Evolutionary conservation across 2,797 vertebrate species (phyloP).

Genomic region (Helostoma temminkii): DNA sequence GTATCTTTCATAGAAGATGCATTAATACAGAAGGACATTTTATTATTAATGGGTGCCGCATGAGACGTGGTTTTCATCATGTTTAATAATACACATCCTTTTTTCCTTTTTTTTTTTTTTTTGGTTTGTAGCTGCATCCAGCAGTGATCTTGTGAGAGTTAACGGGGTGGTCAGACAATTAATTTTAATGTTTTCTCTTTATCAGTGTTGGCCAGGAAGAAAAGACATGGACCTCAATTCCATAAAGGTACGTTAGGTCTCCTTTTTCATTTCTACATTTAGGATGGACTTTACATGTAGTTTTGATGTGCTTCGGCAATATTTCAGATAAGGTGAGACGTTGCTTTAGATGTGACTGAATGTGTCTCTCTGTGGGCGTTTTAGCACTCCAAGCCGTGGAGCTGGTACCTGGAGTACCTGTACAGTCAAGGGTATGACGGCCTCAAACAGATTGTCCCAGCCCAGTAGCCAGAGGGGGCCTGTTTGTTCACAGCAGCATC

Average conservation of each 20-base stretch:
- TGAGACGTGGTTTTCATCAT: slow-evolving; percentile 70
- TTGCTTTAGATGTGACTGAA: slow-evolving; percentile 6
- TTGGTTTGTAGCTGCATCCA: slow-evolving; percentile 59
- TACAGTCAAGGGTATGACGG: slow-evolving; percentile 88
- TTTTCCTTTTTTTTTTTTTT: too few relatives aligned
- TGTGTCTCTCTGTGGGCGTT: slow-evolving; percentile 39
- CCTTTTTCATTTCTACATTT: slow-evolving; percentile 38
- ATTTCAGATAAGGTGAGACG: slow-evolving; percentile 20
- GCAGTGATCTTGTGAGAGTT: slow-evolving; percentile 60
- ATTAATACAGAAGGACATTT: slow-evolving; percentile 80
- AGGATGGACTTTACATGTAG: slow-evolving; percentile 38
- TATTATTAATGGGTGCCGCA: slow-evolving; percentile 78
- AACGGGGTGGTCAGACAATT: slow-evolving; percentile 51
- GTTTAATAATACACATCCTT: slow-evolving; percentile 79
- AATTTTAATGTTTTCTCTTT: slow-evolving; percentile 77
- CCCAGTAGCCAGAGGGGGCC: slow-evolving; percentile 3
- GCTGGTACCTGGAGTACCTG: slow-evolving; percentile 92
- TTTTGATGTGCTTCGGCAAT: slow-evolving; percentile 40
- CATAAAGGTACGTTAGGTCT: slow-evolving; percentile 88
- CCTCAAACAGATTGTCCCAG: slow-evolving; percentile 86
- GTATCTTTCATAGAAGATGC: slow-evolving; percentile 73
- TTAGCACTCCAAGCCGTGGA: slow-evolving; percentile 87
- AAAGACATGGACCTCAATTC: slow-evolving; percentile 82
- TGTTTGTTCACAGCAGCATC: slow-evolving; percentile 88
- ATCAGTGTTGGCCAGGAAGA: slow-evolving; percentile 85